Evolutionary conservation across 2,888 invertebrate genomes (phyloP).

Genomic region (Formica aserva): DNA sequence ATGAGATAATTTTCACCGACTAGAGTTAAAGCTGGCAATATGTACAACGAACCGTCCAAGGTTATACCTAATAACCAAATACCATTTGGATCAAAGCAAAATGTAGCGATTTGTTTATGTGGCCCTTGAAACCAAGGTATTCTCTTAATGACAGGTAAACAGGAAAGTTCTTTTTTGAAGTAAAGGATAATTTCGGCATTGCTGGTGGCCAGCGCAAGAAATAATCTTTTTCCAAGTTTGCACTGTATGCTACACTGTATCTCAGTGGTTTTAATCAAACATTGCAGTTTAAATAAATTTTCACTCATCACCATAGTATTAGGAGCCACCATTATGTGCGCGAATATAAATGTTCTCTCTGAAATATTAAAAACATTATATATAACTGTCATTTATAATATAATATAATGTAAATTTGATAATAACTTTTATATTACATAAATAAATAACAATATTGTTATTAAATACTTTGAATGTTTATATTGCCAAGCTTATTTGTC

Average conservation of each 20-base stretch:
- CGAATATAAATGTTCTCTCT: neutral
- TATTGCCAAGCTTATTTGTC: constrained; percentile 13
- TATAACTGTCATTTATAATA: neutral
- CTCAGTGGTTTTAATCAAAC: constrained; percentile 81
- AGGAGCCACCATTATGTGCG: constrained; percentile 6
- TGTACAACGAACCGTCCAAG: constrained; percentile 88
- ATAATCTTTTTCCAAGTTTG: constrained; percentile 79
- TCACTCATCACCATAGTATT: constrained; percentile 55
- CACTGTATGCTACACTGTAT: constrained; percentile 80
- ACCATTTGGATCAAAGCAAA: constrained; percentile 94
- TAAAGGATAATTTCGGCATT: constrained; percentile 81
- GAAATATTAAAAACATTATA: constrained; percentile 2
- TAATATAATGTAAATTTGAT: constrained; percentile 25
- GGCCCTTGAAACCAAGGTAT: constrained; percentile 83
- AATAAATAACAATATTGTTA: neutral
- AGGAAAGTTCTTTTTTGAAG: constrained; percentile 77
- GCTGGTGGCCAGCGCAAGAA: constrained; percentile 81
- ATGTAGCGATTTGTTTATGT: constrained; percentile 80
- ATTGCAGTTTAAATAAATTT: constrained; percentile 81
- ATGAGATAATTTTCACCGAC: constrained; percentile 86
- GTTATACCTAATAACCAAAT: constrained; percentile 90
- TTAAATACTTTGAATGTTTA: constrained; percentile 54
- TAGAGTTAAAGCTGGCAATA: constrained; percentile 88
- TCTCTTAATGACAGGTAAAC: constrained; percentile 79
- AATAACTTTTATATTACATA: neutral